Conservation (phyloP, 1,140 invertebrate species). For the Leptoteleia sp. region DNA sequence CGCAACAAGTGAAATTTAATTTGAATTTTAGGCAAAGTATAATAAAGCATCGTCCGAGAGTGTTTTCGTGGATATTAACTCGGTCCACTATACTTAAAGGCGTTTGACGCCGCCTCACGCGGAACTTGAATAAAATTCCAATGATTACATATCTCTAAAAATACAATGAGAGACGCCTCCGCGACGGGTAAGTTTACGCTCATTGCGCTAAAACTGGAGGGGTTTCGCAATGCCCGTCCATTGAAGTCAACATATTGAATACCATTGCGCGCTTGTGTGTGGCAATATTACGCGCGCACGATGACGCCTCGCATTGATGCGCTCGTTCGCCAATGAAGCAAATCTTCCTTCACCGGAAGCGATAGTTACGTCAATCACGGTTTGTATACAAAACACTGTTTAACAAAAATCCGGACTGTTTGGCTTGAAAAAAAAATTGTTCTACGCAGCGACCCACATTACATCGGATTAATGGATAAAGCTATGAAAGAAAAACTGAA, state of each 20-base stretch:
- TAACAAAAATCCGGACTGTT: slow-evolving; percentile 8
- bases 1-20: slow-evolving; percentile 16
- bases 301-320: slow-evolving; percentile 41
- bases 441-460: slow-evolving; percentile 17
- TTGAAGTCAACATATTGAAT: slow-evolving; percentile 55
- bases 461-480: neutral
- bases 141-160: slow-evolving; percentile 62
- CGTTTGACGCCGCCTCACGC: slow-evolving; percentile 9
- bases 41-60: slow-evolving; percentile 10
- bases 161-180: slow-evolving; percentile 56
- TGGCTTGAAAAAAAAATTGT: slow-evolving; percentile 15
- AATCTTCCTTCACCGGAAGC: slow-evolving; percentile 54
- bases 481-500: neutral
- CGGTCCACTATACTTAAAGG: slow-evolving; percentile 34
- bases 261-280: slow-evolving; percentile 18
- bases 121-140: slow-evolving; percentile 38
- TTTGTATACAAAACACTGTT: slow-evolving; percentile 46
- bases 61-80: slow-evolving; percentile 14
- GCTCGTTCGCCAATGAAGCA: slow-evolving; percentile 9
- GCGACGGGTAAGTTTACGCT: slow-evolving; percentile 45
- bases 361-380: slow-evolving; percentile 54
- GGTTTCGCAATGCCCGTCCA: slow-evolving; percentile 57
- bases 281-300: slow-evolving; percentile 17
- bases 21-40: neutral
- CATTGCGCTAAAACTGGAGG: slow-evolving; percentile 58